Conservation (phyloP, 2,797 vertebrate genomes). For the Spea hammondii region DNA sequence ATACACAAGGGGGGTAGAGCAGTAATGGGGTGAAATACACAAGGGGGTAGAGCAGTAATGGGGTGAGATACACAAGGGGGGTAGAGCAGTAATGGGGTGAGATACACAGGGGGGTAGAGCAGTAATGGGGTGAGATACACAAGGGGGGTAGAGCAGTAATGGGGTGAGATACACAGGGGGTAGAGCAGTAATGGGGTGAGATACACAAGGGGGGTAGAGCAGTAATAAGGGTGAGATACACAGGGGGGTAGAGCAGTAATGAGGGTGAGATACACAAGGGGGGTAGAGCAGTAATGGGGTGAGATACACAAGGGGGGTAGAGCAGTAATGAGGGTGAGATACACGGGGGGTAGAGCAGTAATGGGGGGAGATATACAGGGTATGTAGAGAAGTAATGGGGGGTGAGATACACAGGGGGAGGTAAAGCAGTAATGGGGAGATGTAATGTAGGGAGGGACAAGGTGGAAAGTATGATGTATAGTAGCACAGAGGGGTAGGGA, state of each 20-base stretch:
- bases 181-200: neutral
- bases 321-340: too few species aligned
- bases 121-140: neutral
- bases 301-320: neutral
- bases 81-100: neutral
- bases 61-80: neutral
- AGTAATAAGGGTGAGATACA: neutral
- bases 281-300: neutral
- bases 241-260: neutral
- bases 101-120: neutral
- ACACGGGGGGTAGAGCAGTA: neutral
- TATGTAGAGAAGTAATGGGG: neutral
- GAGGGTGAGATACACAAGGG: neutral
- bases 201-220: neutral
- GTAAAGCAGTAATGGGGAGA: neutral
- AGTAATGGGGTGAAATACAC: neutral
- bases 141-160: neutral
- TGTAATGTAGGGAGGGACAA: neutral
- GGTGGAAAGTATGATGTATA: neutral
- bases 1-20: neutral
- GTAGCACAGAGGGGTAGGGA: neutral
- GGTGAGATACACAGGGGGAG: neutral
- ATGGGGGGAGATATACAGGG: neutral
- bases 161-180: neutral
- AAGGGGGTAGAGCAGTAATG: neutral